Conservation (phyloP, 2,888 invertebrate species). For the Colletes collaris region DNA sequence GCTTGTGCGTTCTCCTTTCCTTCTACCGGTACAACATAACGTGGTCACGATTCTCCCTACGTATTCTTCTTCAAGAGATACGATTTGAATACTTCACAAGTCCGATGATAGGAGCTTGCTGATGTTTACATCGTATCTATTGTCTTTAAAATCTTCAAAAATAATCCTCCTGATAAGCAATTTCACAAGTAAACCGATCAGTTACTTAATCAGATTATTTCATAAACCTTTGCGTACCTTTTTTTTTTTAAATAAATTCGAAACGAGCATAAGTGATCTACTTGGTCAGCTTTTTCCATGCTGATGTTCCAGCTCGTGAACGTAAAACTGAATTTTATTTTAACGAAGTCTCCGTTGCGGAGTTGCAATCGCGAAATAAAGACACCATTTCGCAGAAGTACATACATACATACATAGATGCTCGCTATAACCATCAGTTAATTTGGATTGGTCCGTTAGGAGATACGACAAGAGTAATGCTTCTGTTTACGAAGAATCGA, state of each 20-base stretch:
- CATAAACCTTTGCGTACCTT: too few species aligned
- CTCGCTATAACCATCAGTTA: constrained; percentile 24
- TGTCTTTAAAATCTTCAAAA: too few species aligned
- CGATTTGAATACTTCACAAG: not conserved
- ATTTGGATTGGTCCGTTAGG: constrained; percentile 32
- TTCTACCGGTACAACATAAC: not conserved
- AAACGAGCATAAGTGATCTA: too few species aligned
- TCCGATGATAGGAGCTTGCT: not conserved
- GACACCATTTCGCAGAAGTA: not conserved
- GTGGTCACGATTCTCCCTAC: not conserved
- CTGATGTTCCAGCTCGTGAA: not conserved
- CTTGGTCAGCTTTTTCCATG: too few species aligned
- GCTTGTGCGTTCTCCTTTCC: not conserved
- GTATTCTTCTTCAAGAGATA: not conserved
- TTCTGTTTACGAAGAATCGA: constrained; percentile 66
- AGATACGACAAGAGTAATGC: constrained; percentile 64
- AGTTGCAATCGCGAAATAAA: constrained; percentile 8
- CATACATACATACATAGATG: not conserved
- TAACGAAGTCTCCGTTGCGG: not conserved
- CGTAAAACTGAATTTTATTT: not conserved
- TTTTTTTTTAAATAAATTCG: too few species aligned
- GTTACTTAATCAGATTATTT: not conserved
- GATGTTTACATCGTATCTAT: not conserved
- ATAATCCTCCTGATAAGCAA: too few species aligned
- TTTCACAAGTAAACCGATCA: not conserved